Conservation (phyloP, 1,140 invertebrate genomes). For the Drosophila carrolli region DNA sequence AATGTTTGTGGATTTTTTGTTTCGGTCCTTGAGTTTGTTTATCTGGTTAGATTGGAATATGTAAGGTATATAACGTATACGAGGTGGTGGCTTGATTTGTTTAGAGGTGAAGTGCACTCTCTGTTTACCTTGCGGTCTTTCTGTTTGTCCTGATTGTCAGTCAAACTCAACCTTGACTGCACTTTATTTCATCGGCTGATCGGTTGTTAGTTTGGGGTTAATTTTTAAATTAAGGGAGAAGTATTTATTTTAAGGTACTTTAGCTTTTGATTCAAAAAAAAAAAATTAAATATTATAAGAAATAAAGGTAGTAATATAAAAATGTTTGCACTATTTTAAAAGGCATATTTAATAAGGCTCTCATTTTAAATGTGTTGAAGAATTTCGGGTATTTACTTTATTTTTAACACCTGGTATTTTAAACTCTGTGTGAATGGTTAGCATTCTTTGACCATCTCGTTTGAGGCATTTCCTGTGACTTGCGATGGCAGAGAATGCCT, state of each 20-base stretch:
- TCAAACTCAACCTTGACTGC: conserved; percentile 6
- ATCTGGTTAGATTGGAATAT: conserved; percentile 7
- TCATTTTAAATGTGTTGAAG: not conserved
- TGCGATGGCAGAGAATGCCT: conserved; percentile 11
- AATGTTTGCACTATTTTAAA: too few relatives aligned
- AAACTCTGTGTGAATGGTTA: conserved; percentile 9
- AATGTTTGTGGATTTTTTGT: conserved; percentile 21
- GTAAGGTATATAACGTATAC: conserved; percentile 20
- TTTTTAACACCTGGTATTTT: conserved; percentile 21
- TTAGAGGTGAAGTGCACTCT: conserved; percentile 16
- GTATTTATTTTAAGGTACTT: too few relatives aligned
- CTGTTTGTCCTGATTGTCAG: conserved; percentile 14
- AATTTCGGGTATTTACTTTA: conserved; percentile 19
- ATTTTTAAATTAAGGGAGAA: too few relatives aligned
- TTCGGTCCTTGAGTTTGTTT: conserved; percentile 38
- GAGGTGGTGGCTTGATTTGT: conserved; percentile 13
- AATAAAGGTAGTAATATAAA: too few relatives aligned
- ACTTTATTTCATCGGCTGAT: conserved; percentile 9
- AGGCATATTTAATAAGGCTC: too few relatives aligned
- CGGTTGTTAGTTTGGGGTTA: not conserved
- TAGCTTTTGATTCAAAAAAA: too few relatives aligned
- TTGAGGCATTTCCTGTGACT: conserved; percentile 16
- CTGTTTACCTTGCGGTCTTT: conserved; percentile 1
- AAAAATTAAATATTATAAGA: too few relatives aligned
- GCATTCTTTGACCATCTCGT: not conserved